phyloP scores from a whole-genome alignment of 2,888 invertebrate species.

The Polydrusus tereticollis region DNA sequence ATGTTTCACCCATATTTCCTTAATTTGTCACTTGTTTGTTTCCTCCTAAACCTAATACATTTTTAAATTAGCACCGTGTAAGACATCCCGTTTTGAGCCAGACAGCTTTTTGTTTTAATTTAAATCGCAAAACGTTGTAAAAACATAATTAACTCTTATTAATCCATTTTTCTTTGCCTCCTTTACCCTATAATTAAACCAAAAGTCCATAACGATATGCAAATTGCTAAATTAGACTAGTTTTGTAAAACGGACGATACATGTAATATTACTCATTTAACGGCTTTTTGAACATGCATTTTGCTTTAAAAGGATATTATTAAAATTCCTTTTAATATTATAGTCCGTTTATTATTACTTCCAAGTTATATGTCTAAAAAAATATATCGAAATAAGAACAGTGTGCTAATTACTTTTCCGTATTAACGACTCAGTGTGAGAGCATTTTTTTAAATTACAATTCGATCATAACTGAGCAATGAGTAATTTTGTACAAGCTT shows the following conservation, averaged over 20 bases:
- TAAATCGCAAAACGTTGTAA: slow-evolving; percentile 13
- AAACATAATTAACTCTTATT: slow-evolving; percentile 20
- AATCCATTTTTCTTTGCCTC: slow-evolving; percentile 12
- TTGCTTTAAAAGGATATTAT: slow-evolving; percentile 12
- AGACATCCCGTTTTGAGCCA: background rate
- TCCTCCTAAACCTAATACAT: no score
- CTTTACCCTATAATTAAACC: slow-evolving; percentile 24
- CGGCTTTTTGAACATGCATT: slow-evolving; percentile 22
- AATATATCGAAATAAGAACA: no score
- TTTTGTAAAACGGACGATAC: slow-evolving; percentile 29
- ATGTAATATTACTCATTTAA: slow-evolving; percentile 29
- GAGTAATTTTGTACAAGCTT: no score
- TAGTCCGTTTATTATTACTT: no score
- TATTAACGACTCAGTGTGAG: no score
- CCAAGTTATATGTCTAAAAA: no score
- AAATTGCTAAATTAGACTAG: slow-evolving; percentile 28
- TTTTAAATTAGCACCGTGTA: background rate
- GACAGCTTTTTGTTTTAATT: slow-evolving; percentile 10
- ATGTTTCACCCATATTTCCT: no score
- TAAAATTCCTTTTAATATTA: slow-evolving; percentile 18
- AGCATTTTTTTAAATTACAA: no score
- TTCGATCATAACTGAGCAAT: no score
- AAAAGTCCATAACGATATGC: slow-evolving; percentile 32
- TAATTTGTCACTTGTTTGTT: no score
- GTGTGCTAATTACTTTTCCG: no score